Base-by-base conservation (phyloP, 2,888 invertebrate genomes). In the Pristionchus japonicus region DNA sequence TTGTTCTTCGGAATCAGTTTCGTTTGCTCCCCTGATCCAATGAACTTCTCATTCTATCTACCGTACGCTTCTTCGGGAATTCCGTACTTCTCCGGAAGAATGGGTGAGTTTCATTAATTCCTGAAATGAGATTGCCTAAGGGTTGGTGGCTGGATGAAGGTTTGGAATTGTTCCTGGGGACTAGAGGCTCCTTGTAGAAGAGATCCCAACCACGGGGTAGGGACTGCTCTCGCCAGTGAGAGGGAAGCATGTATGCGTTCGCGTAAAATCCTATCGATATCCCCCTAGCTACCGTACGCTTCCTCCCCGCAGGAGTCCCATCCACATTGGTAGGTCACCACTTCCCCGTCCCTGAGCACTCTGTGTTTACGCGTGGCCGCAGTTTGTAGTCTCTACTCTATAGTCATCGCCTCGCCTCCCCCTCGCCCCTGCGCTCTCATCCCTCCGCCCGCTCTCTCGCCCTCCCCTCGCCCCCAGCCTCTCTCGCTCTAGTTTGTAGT, bases 381-480 rank as follows among this genome's bases (percentile, higher is more conserved):
- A 1, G 15, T 9, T 43, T 77, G 77, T 77, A 77, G 77, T 77
- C 43, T 77, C 77, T 77, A 77, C 34, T 77, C 77, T 77, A 77
- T 77, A 77, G 77, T 83, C 83, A 57, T 61, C 61, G 34, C 34
- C 83, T 83, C 83, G 34, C n/a, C 83, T 61, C 27, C 57, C 37
- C 57, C 31, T 43, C 47, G 23, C n/a, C 77, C 15, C 77, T 47
- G 47, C 43, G 1, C 77, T 47, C 77, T 77, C 47, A n/a, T 6
- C 77, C 43, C 77, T 43, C 11, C 47, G 11, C 47, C 9, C 43
- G 47, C 77, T 77, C 77, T 47, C 77, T 77, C 77, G 43, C 77
- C 11, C 27, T 23, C 20, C 7, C 9, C 70, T 23, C 70, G 17
- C 37, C 4, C 27, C 23, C 70, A 37, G n/a, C n/a, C 77, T 77